Conservation (phyloP, 2,113 vertebrate species). For the Coptodon bakossiorum region DNA sequence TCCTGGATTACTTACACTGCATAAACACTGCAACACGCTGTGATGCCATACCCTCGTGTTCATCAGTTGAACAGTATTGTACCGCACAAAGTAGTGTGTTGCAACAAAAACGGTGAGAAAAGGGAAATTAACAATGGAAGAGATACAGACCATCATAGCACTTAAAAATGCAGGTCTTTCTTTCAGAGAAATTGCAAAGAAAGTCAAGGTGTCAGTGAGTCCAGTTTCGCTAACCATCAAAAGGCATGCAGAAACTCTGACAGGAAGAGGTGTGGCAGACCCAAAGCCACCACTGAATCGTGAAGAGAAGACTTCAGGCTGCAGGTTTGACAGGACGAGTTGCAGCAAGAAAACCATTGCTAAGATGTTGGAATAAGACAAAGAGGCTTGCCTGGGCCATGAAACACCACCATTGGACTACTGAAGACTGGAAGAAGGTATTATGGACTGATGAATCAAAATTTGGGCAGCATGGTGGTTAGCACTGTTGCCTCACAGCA, state of each 20-base stretch:
- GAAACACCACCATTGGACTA: background rate
- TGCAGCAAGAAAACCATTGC: background rate
- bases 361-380: background rate
- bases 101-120: background rate
- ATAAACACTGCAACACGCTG: background rate
- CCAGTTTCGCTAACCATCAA: background rate
- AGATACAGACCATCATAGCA: background rate
- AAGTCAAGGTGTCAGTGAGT: background rate
- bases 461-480: background rate
- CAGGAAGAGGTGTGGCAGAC: background rate
- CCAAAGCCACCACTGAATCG: background rate
- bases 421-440: background rate
- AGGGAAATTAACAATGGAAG: background rate
- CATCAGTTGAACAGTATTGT: background rate
- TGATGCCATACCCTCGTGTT: background rate
- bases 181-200: background rate
- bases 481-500: background rate
- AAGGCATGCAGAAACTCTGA: background rate
- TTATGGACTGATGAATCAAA: background rate
- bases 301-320: background rate
- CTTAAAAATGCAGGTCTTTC: background rate
- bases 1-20: background rate
- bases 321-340: background rate
- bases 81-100: background rate
- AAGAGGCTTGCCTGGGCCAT: fast-evolving